phyloP scores from a whole-genome alignment of 2,888 invertebrate species.

The Amphipoea lucens region DNA sequence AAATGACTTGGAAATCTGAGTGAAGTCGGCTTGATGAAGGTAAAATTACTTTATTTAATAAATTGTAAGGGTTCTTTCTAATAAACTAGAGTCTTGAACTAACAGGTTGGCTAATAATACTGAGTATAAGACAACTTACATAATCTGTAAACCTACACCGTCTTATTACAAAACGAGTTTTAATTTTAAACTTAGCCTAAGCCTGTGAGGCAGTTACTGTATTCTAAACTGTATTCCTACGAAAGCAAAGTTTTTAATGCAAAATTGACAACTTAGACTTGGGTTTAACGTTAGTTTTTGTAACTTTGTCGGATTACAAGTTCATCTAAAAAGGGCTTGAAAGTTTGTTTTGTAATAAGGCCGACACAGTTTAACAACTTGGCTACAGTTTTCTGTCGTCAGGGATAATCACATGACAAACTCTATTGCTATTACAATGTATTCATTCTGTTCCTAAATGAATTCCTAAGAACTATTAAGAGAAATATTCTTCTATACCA shows the following conservation, averaged over 20 bases:
- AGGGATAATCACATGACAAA: background rate
- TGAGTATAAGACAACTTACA: background rate
- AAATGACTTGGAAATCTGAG: constrained; percentile 8
- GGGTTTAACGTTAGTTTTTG: background rate
- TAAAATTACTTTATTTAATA: constrained; percentile 11
- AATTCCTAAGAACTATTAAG: background rate
- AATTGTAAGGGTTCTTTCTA: background rate
- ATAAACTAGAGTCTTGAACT: background rate
- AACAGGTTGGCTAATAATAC: background rate
- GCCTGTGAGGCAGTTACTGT: background rate
- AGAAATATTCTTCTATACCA: background rate
- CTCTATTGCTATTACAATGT: background rate
- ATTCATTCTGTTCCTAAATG: background rate
- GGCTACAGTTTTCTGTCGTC: background rate
- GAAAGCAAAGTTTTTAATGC: background rate
- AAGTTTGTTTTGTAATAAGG: background rate
- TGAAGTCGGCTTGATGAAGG: background rate
- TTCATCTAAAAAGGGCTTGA: too few relatives aligned
- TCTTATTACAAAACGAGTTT: too few relatives aligned
- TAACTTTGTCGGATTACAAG: too few relatives aligned
- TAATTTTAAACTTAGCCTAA: too few relatives aligned
- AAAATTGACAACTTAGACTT: background rate
- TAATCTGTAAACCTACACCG: background rate
- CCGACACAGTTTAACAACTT: background rate
- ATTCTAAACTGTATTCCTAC: background rate